phyloP scores from a whole-genome alignment of 1,140 invertebrate species.

The Aphelenchoides fujianensis region DNA sequence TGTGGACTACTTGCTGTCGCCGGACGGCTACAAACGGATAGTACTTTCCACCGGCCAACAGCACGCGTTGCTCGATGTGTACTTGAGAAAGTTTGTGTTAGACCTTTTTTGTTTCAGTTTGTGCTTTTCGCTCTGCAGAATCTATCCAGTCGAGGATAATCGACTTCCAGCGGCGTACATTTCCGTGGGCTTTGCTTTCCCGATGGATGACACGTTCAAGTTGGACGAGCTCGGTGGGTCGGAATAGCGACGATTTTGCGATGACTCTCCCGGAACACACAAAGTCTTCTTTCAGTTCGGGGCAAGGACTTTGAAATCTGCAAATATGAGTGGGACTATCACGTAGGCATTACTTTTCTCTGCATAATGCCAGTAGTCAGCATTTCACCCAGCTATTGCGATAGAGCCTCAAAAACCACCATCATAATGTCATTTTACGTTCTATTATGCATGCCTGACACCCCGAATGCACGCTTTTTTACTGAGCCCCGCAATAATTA shows the following conservation, averaged over 20 bases:
- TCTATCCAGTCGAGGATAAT: slow-evolving; percentile 36
- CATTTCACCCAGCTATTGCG: too few species aligned
- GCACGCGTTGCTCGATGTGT: slow-evolving; percentile 36
- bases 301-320: slow-evolving; percentile 36
- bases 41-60: slow-evolving; percentile 28
- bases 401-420: too few species aligned
- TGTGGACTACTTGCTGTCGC: slow-evolving; percentile 28
- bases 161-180: slow-evolving; percentile 33
- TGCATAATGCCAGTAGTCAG: too few species aligned
- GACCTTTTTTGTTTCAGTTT: background rate
- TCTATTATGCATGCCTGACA: too few species aligned
- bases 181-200: slow-evolving; percentile 38
- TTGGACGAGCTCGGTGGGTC: slow-evolving; percentile 34
- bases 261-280: background rate
- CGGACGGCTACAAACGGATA: slow-evolving; percentile 31
- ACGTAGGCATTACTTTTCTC: too few species aligned
- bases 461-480: too few species aligned
- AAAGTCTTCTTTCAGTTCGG: slow-evolving; percentile 24
- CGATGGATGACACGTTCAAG: slow-evolving; percentile 37
- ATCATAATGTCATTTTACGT: too few species aligned
- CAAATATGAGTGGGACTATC: slow-evolving; percentile 33
- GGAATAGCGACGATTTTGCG: background rate
- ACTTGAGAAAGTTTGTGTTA: slow-evolving; percentile 22
- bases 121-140: slow-evolving; percentile 22
- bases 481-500: too few species aligned